Percentiles rank a stretch among this genome's conserved stretches.
Conservation (phyloP, 2,797 vertebrate genomes). For the Cyprinodon diabolis region DNA sequence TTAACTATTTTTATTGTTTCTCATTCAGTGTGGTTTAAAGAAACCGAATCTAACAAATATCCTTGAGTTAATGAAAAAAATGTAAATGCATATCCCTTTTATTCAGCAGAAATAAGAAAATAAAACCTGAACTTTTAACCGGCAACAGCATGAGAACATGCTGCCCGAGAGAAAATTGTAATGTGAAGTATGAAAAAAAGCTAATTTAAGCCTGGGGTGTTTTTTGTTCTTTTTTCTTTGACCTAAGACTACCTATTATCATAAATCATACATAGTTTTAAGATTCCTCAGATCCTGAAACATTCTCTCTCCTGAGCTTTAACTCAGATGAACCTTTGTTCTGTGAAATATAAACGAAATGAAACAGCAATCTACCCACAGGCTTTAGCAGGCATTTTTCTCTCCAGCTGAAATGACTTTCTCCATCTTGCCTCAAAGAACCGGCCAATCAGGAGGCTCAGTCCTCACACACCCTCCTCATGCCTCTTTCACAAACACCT, state of each 20-base stretch:
- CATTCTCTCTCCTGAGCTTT: background rate
- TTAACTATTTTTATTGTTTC: background rate
- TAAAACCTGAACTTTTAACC: background rate
- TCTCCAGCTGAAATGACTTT: background rate
- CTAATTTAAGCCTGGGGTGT: background rate
- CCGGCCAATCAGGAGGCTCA: slow-evolving; percentile 56
- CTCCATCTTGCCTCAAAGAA: background rate
- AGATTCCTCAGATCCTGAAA: background rate
- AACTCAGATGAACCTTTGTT: slow-evolving; percentile 2
- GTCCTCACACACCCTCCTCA: slow-evolving; percentile 55
- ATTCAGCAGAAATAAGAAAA: background rate
- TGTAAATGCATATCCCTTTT: background rate
- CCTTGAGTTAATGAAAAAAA: background rate
- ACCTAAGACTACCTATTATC: background rate
- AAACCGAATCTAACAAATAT: background rate
- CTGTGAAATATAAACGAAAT: background rate
- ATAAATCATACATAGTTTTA: background rate
- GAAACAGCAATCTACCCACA: slow-evolving; percentile 1
- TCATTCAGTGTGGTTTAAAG: background rate
- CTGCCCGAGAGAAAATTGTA: background rate
- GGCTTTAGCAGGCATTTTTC: background rate
- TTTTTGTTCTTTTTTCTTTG: background rate
- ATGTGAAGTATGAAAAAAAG: background rate
- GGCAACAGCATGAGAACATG: background rate
- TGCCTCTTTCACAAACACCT: slow-evolving; percentile 33